Percentiles rank a stretch among this genome's conserved stretches.
Conservation (phyloP, 2,888 invertebrate genomes). For the Lepidocyrtoides sp. region DNA sequence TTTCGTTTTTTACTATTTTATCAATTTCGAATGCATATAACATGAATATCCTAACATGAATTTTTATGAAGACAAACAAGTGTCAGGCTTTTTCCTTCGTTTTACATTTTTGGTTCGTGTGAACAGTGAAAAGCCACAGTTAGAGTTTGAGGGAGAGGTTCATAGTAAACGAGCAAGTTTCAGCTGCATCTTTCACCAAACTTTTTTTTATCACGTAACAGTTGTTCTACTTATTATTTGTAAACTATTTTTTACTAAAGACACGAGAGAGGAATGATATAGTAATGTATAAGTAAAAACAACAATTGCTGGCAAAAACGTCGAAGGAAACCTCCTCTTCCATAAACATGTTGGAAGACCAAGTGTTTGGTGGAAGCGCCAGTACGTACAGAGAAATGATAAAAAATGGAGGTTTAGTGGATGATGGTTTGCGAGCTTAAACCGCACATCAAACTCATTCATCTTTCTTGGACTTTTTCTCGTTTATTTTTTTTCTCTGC, state of each 20-base stretch:
- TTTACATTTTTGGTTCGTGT: slow-evolving; percentile 9
- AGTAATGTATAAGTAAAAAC: neutral
- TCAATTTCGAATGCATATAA: neutral
- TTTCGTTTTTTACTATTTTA: too few species aligned
- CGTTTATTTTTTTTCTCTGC: neutral
- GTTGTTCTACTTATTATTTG: neutral
- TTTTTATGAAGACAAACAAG: neutral
- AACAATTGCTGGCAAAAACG: neutral
- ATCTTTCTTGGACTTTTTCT: slow-evolving; percentile 47
- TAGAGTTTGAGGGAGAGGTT: neutral
- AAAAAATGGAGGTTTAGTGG: slow-evolving; percentile 63
- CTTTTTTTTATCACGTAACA: slow-evolving; percentile 20
- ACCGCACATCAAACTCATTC: slow-evolving; percentile 60
- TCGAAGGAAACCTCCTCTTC: neutral
- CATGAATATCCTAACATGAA: too few species aligned
- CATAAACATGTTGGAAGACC: neutral
- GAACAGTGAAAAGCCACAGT: neutral
- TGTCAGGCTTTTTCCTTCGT: neutral
- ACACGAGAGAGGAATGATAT: neutral
- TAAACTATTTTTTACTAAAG: slow-evolving; percentile 13
- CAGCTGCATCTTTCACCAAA: neutral
- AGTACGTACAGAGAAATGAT: slow-evolving; percentile 14
- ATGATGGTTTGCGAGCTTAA: slow-evolving; percentile 61
- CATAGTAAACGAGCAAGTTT: neutral
- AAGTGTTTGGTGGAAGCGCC: neutral